A percentile compares a stretch with the other conserved stretches of the same genome.
phyloP scores from a whole-genome alignment of 2,888 invertebrate genomes.

The Acronicta aceris region DNA sequence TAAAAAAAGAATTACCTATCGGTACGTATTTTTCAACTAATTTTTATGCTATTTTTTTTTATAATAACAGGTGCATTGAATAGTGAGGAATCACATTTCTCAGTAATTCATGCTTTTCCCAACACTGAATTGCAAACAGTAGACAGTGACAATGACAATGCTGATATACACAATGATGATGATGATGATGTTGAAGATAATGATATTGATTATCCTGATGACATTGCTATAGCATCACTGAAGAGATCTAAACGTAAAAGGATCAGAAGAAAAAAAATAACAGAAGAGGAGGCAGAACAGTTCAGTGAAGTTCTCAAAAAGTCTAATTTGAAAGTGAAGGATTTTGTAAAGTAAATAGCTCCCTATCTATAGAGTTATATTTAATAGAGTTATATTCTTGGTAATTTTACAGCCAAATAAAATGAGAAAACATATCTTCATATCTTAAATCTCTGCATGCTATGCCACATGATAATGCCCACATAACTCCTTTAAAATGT shows the following conservation, averaged over 20 bases:
- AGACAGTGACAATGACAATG: slow-evolving; percentile 48
- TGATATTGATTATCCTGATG: slow-evolving; percentile 71
- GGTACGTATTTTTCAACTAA: no score
- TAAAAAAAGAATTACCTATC: no score
- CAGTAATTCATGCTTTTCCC: slow-evolving; percentile 61
- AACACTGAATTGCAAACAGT: slow-evolving; percentile 14
- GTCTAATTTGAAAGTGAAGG: slow-evolving; percentile 76
- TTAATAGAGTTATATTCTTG: no score
- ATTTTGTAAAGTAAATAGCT: slow-evolving; percentile 71
- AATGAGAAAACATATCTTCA: no score
- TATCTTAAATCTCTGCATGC: no score
- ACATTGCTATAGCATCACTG: slow-evolving; percentile 76
- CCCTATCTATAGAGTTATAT: no score
- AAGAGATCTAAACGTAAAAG: slow-evolving; percentile 72
- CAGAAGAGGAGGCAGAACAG: slow-evolving; percentile 67
- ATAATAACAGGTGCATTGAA: slow-evolving; percentile 68
- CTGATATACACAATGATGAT: slow-evolving; percentile 52
- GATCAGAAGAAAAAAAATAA: slow-evolving; percentile 65
- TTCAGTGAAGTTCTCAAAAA: slow-evolving; percentile 74
- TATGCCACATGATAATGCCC: no score
- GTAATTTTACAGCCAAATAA: no score
- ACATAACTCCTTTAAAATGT: no score
- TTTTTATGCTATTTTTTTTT: not conserved
- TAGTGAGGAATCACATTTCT: slow-evolving; percentile 64
- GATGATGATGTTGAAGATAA: slow-evolving; percentile 61